Percentiles rank a stretch among this genome's conserved stretches.
These are phyloP conservation scores for Hipparchia semele DNA, from an alignment of 2,888 invertebrate species.

Conservation along the genomic window DNA sequence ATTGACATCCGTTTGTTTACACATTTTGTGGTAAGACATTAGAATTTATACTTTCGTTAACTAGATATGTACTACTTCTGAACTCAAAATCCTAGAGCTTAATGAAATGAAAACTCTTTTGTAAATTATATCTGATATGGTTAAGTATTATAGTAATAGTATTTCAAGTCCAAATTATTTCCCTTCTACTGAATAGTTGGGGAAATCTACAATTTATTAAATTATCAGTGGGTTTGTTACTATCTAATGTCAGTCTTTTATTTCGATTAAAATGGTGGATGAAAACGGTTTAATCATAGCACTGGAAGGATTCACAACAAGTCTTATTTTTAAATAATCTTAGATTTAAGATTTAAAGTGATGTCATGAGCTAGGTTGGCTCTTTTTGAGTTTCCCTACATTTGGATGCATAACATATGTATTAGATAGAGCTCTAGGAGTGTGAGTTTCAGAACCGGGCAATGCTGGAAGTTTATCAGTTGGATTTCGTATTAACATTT, in stretches of 20 bases:
- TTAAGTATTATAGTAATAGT: not conserved
- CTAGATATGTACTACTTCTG: slow-evolving; percentile 23
- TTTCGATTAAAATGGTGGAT: slow-evolving; percentile 57
- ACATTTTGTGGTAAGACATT: not conserved
- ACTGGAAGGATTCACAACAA: slow-evolving; percentile 79
- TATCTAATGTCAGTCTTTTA: slow-evolving; percentile 69
- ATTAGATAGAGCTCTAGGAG: slow-evolving; percentile 86
- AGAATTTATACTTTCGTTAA: not conserved
- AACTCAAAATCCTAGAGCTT: slow-evolving; percentile 39
- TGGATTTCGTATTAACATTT: slow-evolving; percentile 85
- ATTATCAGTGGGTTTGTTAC: slow-evolving; percentile 42
- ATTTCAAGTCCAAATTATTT: not conserved
- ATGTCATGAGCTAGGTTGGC: slow-evolving; percentile 75
- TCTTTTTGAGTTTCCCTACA: slow-evolving; percentile 72
- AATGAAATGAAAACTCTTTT: not conserved
- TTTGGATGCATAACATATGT: slow-evolving; percentile 86
- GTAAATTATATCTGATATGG: not conserved
- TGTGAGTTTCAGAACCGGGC: slow-evolving; percentile 78
- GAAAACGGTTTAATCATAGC: slow-evolving; percentile 68
- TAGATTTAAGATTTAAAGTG: slow-evolving; percentile 34
- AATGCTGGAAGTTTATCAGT: slow-evolving; percentile 89
- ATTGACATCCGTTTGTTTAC: no score
- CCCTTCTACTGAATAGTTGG: slow-evolving; percentile 1
- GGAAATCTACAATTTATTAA: slow-evolving; percentile 31
- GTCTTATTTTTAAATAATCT: slow-evolving; percentile 22